Evolutionary conservation across 2,113 vertebrate species (phyloP).

Genomic region (Ictalurus furcatus): DNA sequence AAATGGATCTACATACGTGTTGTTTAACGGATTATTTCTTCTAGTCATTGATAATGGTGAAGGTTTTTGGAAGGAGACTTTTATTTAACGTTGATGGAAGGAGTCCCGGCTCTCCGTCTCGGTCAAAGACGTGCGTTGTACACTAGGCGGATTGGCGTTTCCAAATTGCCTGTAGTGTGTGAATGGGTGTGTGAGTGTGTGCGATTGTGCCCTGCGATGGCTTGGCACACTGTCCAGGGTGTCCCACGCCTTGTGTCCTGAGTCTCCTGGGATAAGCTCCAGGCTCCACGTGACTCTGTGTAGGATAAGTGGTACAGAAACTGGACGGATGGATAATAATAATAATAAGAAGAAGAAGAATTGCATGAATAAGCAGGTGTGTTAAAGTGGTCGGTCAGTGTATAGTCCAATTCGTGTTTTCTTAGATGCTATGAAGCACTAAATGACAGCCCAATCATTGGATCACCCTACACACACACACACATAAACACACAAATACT

Average conservation of each 20-base stretch:
- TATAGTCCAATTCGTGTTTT: background rate
- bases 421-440: background rate
- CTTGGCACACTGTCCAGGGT: too few species aligned
- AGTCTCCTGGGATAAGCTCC: too few species aligned
- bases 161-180: too few species aligned
- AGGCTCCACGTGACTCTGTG: too few species aligned
- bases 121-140: too few species aligned
- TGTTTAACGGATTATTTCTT: background rate
- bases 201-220: too few species aligned
- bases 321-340: background rate
- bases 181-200: too few species aligned
- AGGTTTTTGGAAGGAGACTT: background rate
- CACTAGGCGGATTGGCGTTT: too few species aligned
- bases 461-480: slow-evolving; percentile 1
- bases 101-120: too few species aligned
- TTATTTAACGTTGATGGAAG: background rate
- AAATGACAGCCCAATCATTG: background rate
- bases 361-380: background rate
- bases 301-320: too few species aligned
- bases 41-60: background rate
- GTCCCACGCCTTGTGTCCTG: too few species aligned
- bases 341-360: background rate
- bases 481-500: background rate
- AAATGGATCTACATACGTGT: background rate
- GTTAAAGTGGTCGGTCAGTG: background rate